These are phyloP conservation scores for Drosophila mercatorum DNA, from an alignment of 2,888 invertebrate species.

Conservation along the genomic window DNA sequence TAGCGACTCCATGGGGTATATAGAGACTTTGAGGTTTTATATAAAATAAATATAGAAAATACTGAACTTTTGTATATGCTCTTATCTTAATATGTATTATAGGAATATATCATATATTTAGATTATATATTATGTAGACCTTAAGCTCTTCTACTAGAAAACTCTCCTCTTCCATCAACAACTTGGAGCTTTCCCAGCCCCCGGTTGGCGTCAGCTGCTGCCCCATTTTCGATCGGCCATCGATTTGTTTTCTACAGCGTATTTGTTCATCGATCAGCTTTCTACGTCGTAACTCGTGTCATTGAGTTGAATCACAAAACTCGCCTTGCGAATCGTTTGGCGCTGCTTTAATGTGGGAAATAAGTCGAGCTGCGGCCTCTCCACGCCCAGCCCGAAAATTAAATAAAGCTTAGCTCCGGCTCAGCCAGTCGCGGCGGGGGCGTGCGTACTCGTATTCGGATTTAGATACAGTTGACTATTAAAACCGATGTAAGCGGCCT, in stretches of 20 bases:
- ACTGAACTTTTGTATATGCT: too few relatives aligned
- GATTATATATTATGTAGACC: too few relatives aligned
- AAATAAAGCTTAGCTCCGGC: constrained; percentile 43
- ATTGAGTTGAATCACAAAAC: constrained; percentile 45
- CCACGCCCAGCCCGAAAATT: constrained; percentile 55
- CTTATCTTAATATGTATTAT: too few relatives aligned
- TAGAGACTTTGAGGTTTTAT: not conserved
- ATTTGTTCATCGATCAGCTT: constrained; percentile 34
- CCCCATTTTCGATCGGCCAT: not conserved
- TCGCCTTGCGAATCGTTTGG: constrained; percentile 59
- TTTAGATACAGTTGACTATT: constrained; percentile 67
- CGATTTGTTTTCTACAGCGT: constrained; percentile 25
- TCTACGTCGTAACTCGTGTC: constrained; percentile 17
- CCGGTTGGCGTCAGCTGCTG: not conserved
- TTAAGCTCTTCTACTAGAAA: not conserved
- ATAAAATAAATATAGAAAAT: not conserved
- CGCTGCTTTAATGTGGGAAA: constrained; percentile 73
- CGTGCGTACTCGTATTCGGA: constrained; percentile 37
- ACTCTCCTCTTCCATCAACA: not conserved
- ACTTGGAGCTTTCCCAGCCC: not conserved
- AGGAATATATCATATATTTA: too few relatives aligned
- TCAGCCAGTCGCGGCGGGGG: constrained; percentile 30
- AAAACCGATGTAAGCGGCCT: constrained; percentile 65
- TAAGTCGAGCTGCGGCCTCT: constrained; percentile 48
- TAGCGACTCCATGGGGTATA: constrained; percentile 20